Conservation (phyloP, 2,888 invertebrate species). For the Ctena decussata region DNA sequence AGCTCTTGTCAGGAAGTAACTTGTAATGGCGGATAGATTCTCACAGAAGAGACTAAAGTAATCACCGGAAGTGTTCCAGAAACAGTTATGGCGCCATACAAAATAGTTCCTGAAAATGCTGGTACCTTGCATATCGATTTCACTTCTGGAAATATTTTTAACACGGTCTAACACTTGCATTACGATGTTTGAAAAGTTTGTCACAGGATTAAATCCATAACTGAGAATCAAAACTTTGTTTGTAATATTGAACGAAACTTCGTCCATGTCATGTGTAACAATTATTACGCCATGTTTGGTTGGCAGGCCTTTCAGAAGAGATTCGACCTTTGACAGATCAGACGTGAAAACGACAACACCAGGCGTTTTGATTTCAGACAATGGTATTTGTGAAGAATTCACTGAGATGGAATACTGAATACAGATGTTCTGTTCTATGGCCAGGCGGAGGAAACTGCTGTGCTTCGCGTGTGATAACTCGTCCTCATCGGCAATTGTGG, state of each 20-base stretch:
- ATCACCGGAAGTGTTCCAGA: not conserved
- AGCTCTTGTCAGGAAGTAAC: not conserved
- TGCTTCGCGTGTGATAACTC: slow-evolving; percentile 44
- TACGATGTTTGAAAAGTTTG: not conserved
- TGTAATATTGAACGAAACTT: not conserved
- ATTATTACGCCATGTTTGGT: slow-evolving; percentile 22
- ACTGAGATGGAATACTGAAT: slow-evolving; percentile 29
- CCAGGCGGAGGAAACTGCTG: slow-evolving; percentile 15
- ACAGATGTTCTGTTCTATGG: slow-evolving; percentile 37
- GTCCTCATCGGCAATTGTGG: slow-evolving; percentile 40
- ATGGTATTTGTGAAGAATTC: not conserved
- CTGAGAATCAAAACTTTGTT: not conserved
- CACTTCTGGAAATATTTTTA: not conserved
- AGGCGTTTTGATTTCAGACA: slow-evolving; percentile 31
- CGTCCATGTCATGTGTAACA: slow-evolving; percentile 21
- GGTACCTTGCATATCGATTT: too few relatives aligned
- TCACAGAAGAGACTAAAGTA: not conserved
- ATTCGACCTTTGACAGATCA: not conserved
- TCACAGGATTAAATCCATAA: not conserved
- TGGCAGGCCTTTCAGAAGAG: not conserved
- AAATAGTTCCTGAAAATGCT: not conserved
- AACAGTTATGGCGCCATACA: not conserved
- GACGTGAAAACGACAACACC: slow-evolving; percentile 47
- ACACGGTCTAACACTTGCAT: not conserved
- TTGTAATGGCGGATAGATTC: not conserved